Evolutionary conservation across 2,113 vertebrate genomes (phyloP).

Genomic region (Todiramphus saurophagus): DNA sequence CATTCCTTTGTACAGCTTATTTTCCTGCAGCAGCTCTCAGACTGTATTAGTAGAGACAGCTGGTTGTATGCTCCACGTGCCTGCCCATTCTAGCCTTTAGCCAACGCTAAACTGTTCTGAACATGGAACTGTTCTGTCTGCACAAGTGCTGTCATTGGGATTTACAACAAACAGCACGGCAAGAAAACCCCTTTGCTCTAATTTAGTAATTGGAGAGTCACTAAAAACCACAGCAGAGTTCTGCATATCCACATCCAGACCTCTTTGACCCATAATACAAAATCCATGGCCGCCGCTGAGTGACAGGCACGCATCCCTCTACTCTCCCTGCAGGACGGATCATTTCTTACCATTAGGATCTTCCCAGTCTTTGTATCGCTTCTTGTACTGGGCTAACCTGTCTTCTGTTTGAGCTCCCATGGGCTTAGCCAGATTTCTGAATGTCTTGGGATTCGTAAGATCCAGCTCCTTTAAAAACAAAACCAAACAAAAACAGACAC

Average conservation of each 20-base stretch:
- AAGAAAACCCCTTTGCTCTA: neutral
- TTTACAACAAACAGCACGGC: neutral
- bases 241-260: neutral
- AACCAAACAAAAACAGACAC: neutral
- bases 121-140: neutral
- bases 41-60: neutral
- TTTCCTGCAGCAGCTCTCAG: neutral
- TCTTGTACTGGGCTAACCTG: constrained; percentile 94
- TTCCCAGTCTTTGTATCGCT: constrained; percentile 97
- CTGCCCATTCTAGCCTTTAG: neutral
- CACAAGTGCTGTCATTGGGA: neutral
- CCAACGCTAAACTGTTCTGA: neutral
- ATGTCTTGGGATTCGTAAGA: constrained; percentile 93
- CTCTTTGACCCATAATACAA: neutral
- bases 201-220: neutral
- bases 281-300: fast-evolving
- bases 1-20: neutral
- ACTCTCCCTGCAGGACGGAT: neutral
- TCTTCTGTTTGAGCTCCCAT: constrained; percentile 98
- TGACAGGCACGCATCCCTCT: neutral
- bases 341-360: constrained; percentile 88
- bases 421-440: constrained; percentile 93
- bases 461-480: constrained; percentile 87
- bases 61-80: neutral
- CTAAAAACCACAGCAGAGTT: neutral